Conservation (phyloP, 2,888 invertebrate species). For the Epistrophe grossulariae region DNA sequence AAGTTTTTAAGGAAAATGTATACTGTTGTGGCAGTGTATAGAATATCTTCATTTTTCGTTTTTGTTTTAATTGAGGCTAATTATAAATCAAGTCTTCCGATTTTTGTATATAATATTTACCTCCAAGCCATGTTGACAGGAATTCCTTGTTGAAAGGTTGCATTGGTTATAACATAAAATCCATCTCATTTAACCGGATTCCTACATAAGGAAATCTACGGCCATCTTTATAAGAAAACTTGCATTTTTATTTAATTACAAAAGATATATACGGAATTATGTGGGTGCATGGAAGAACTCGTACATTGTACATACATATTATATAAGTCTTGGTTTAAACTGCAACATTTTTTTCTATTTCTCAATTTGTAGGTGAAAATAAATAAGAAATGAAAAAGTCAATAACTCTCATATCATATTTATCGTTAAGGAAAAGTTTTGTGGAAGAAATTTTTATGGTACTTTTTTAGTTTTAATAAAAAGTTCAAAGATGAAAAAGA, state of each 20-base stretch:
- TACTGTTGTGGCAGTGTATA: not conserved
- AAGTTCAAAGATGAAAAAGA: too few relatives aligned
- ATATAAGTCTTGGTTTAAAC: not conserved
- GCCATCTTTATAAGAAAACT: not conserved
- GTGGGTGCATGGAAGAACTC: not conserved
- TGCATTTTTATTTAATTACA: not conserved
- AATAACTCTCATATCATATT: too few relatives aligned
- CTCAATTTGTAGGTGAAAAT: too few relatives aligned
- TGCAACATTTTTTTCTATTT: not conserved
- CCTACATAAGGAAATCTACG: not conserved
- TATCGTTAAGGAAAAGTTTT: too few relatives aligned
- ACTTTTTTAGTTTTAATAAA: too few relatives aligned
- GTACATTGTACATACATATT: too few relatives aligned
- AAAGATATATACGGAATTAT: not conserved
- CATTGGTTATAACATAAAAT: not conserved
- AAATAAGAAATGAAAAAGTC: too few relatives aligned
- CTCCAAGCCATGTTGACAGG: not conserved
- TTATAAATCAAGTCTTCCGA: conserved; percentile 12
- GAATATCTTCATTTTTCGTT: not conserved
- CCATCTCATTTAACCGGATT: not conserved
- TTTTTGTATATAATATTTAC: not conserved
- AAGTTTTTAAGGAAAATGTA: not conserved
- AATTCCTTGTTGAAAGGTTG: not conserved
- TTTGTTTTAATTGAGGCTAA: conserved; percentile 21
- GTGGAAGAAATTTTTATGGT: too few relatives aligned